Conservation (phyloP, 1,140 invertebrate genomes). For the Leptonema lineaticorne region DNA sequence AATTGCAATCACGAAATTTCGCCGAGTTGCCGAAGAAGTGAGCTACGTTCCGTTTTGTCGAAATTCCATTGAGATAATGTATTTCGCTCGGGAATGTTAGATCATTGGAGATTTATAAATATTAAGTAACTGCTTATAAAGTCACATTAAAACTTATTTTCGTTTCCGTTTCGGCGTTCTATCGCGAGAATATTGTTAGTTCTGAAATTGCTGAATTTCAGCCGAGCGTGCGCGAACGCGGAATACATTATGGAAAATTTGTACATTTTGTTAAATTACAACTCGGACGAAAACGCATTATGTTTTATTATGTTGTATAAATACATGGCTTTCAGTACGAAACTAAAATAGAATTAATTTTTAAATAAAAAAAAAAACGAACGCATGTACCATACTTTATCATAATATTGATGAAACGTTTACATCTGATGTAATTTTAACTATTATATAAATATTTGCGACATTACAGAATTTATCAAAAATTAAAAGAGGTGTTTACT, state of each 20-base stretch:
- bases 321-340: not conserved
- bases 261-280: conserved; percentile 8
- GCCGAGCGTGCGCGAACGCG: not conserved
- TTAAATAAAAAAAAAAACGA: too few relatives aligned
- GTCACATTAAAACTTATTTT: conserved; percentile 29
- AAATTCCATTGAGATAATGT: conserved; percentile 19
- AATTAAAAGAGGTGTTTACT: too few relatives aligned
- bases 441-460: too few relatives aligned
- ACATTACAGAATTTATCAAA: too few relatives aligned
- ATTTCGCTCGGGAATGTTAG: conserved; percentile 7
- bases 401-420: too few relatives aligned
- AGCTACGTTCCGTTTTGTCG: not conserved
- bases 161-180: conserved; percentile 9
- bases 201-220: conserved; percentile 15
- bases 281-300: conserved; percentile 12
- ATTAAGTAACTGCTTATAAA: conserved; percentile 21
- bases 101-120: conserved; percentile 27
- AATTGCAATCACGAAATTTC: not conserved
- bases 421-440: too few relatives aligned
- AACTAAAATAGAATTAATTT: not conserved
- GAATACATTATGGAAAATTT: conserved; percentile 22
- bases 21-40: not conserved
- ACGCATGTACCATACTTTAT: too few relatives aligned
- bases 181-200: conserved; percentile 20
- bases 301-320: not conserved